Conservation (phyloP, 2,888 invertebrate species). For the Raillietiella orientalis region DNA sequence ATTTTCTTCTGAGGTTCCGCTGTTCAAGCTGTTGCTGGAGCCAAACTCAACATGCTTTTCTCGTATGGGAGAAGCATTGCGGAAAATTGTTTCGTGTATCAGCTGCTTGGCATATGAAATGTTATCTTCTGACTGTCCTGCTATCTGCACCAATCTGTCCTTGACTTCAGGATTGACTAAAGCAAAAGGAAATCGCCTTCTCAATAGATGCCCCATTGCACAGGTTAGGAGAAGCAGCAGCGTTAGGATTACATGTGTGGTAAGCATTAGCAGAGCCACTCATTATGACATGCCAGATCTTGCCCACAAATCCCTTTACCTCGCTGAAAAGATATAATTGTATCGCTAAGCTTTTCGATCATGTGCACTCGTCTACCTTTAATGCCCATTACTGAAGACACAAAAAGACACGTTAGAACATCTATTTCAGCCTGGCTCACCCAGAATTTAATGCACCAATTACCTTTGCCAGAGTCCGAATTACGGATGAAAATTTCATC, state of each 20-base stretch:
- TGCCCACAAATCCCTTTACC: conserved; percentile 39
- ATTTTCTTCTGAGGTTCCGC: too few relatives aligned
- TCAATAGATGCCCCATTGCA: too few relatives aligned
- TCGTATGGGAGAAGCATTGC: conserved; percentile 62
- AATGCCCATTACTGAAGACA: conserved; percentile 69
- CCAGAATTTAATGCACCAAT: conserved; percentile 7
- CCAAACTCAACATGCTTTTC: conserved; percentile 11
- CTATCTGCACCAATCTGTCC: conserved; percentile 79
- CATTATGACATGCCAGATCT: too few relatives aligned
- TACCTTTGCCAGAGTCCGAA: conserved; percentile 85
- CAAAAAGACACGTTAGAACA: too few relatives aligned
- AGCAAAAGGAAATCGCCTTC: conserved; percentile 7
- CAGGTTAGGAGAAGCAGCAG: too few relatives aligned
- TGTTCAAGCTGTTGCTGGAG: conserved; percentile 4
- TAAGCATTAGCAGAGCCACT: too few relatives aligned
- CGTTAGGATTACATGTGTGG: too few relatives aligned
- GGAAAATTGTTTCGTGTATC: conserved; percentile 76
- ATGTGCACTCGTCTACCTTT: conserved; percentile 91
- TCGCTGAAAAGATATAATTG: conserved; percentile 96
- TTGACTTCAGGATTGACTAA: conserved; percentile 75
- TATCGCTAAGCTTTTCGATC: conserved; percentile 94
- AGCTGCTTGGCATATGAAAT: conserved; percentile 78
- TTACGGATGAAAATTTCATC: conserved; percentile 83
- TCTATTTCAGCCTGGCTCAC: conserved; percentile 1
- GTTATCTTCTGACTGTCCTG: conserved; percentile 69